These are phyloP conservation scores for Leptinotarsa tumamoca DNA, from an alignment of 2,888 invertebrate species.

Conservation along the genomic window DNA sequence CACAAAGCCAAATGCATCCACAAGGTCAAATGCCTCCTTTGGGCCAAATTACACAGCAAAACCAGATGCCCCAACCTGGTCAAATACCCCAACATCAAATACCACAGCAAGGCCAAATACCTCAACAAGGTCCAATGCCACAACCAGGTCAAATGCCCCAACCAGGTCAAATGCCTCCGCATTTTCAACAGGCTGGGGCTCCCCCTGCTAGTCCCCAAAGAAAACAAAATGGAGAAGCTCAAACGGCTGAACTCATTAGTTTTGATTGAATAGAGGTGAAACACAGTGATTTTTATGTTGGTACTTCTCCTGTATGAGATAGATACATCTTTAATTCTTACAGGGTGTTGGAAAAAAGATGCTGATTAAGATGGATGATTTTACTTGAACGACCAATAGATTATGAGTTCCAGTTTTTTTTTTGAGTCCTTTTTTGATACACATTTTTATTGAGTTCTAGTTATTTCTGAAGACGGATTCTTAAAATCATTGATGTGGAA, in stretches of 20 bases:
- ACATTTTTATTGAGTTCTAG: background rate
- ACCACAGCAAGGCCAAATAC: slow-evolving; percentile 26
- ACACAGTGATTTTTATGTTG: background rate
- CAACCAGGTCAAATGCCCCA: slow-evolving; percentile 36
- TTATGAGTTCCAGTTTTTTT: background rate
- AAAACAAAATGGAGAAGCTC: slow-evolving; percentile 66
- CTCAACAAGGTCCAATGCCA: slow-evolving; percentile 23
- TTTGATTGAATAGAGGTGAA: slow-evolving; percentile 73
- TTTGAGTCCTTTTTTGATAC: background rate
- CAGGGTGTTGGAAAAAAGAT: slow-evolving; percentile 1
- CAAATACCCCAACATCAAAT: slow-evolving; percentile 19
- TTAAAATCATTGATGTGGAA: background rate
- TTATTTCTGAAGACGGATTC: background rate
- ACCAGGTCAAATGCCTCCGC: slow-evolving; percentile 44
- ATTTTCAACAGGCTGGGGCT: slow-evolving; percentile 44
- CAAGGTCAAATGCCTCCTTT: slow-evolving; percentile 24
- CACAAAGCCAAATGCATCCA: slow-evolving; percentile 26
- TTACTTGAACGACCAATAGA: background rate
- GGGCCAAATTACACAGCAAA: slow-evolving; percentile 24
- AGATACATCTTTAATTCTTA: background rate
- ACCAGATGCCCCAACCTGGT: slow-evolving; percentile 19
- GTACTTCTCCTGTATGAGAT: background rate
- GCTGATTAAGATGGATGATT: no score
- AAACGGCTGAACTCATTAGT: slow-evolving; percentile 84
- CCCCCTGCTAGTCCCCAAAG: slow-evolving; percentile 48